A percentile compares a stretch with the other conserved stretches of the same genome.
phyloP scores from a whole-genome alignment of 1,140 invertebrate species.

The Campoletis sonorensis region DNA sequence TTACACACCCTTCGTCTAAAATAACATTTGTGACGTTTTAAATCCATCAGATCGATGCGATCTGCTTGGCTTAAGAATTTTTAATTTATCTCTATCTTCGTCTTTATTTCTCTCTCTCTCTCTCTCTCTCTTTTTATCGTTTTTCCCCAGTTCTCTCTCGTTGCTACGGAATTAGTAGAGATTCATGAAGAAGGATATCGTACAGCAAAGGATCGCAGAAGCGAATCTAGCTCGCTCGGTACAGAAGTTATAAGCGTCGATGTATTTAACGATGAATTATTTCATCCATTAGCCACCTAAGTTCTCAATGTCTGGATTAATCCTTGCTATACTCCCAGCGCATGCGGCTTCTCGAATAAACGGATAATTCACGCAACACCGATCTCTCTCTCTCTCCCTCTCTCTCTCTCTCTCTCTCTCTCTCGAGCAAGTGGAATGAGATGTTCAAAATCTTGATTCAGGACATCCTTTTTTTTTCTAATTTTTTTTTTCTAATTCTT shows the following conservation, averaged over 20 bases:
- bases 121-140: not conserved
- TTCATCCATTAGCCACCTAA: slow-evolving; percentile 13
- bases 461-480: no score
- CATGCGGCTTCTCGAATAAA: not conserved
- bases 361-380: not conserved
- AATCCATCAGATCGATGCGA: slow-evolving; percentile 54
- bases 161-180: slow-evolving; percentile 25
- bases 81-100: slow-evolving; percentile 12
- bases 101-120: not conserved
- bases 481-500: no score
- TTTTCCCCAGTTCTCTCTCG: not conserved
- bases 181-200: not conserved
- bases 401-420: no score
- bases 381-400: no score
- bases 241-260: slow-evolving; percentile 29
- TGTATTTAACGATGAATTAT: slow-evolving; percentile 37
- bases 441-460: no score
- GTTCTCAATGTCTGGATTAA: not conserved
- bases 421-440: no score
- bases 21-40: slow-evolving; percentile 55
- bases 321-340: not conserved
- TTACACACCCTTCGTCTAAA: slow-evolving; percentile 45
- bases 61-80: slow-evolving; percentile 24
- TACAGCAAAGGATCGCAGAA: not conserved
- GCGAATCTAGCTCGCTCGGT: slow-evolving; percentile 2